Percentiles rank a stretch among this genome's conserved stretches.
Conservation (phyloP, 2,113 vertebrate genomes). For the Notothenia coriiceps region DNA sequence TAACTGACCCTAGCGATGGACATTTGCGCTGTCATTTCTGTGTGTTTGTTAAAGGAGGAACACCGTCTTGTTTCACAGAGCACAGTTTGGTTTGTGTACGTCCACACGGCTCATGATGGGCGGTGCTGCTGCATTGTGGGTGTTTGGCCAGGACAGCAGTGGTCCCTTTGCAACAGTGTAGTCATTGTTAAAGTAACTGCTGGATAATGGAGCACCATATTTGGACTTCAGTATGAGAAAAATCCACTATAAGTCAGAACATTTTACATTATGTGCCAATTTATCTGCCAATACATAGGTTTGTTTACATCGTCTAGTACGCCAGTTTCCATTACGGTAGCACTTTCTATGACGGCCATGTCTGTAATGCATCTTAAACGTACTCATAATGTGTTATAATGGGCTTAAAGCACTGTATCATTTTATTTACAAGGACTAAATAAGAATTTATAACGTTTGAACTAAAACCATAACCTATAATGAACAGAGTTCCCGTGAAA, state of each 20-base stretch:
- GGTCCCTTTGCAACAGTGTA: conserved; percentile 28
- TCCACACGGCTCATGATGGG: conserved; percentile 35
- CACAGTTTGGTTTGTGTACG: conserved; percentile 62
- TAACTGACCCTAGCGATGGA: conserved; percentile 68
- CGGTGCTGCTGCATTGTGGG: conserved; percentile 41
- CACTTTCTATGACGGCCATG: too few relatives aligned
- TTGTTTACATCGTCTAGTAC: not conserved
- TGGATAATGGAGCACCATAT: conserved; percentile 14
- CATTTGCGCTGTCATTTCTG: conserved; percentile 1
- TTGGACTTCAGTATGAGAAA: not conserved
- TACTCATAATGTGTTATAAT: too few relatives aligned
- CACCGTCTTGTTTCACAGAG: conserved; percentile 53
- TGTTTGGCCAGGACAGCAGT: conserved; percentile 10
- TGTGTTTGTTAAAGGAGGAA: conserved; percentile 51
- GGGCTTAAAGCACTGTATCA: too few relatives aligned
- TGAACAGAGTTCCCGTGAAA: too few relatives aligned
- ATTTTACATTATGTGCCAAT: not conserved
- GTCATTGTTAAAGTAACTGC: conserved; percentile 25
- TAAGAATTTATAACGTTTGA: too few relatives aligned
- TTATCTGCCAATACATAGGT: not conserved
- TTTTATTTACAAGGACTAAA: too few relatives aligned
- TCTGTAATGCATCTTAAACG: too few relatives aligned
- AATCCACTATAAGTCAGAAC: not conserved
- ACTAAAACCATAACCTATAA: too few relatives aligned
- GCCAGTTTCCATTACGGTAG: too few relatives aligned